Evolutionary conservation across 2,113 vertebrate genomes (phyloP).

Genomic region (Gracilinanus agilis): DNA sequence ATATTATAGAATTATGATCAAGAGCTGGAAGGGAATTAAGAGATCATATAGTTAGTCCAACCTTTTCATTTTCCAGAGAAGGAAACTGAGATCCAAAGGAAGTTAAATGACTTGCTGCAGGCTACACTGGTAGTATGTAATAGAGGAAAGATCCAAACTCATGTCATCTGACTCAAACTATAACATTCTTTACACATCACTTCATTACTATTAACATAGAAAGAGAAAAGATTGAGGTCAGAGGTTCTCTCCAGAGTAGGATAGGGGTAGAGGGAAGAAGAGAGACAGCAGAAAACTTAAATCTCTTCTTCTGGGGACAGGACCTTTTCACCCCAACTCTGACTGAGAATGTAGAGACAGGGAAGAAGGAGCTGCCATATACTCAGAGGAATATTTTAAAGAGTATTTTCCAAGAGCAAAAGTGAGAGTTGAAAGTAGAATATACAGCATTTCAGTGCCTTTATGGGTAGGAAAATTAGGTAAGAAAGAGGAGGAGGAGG

Average conservation of each 20-base stretch:
- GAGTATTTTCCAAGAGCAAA: too few relatives aligned
- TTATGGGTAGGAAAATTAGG: too few relatives aligned
- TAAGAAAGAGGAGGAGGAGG: too few relatives aligned
- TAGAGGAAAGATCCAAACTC: not conserved
- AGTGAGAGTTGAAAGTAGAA: too few relatives aligned
- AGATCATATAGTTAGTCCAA: not conserved
- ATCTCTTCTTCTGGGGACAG: not conserved
- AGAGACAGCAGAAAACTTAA: not conserved
- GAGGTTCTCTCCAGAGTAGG: not conserved
- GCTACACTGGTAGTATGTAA: not conserved
- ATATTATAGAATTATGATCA: not conserved
- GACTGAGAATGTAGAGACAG: not conserved
- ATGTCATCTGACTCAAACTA: not conserved
- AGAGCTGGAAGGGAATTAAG: not conserved
- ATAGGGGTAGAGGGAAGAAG: not conserved
- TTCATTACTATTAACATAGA: not conserved
- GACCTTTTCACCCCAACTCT: not conserved
- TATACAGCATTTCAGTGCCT: too few relatives aligned
- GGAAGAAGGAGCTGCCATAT: not conserved
- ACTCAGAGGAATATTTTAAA: too few relatives aligned
- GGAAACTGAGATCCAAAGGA: not conserved
- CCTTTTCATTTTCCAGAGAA: not conserved
- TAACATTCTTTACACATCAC: not conserved
- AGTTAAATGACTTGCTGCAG: not conserved
- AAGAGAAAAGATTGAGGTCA: not conserved